Evolutionary conservation across 2,797 vertebrate genomes (phyloP).

Genomic region (Syncerus caffer): DNA sequence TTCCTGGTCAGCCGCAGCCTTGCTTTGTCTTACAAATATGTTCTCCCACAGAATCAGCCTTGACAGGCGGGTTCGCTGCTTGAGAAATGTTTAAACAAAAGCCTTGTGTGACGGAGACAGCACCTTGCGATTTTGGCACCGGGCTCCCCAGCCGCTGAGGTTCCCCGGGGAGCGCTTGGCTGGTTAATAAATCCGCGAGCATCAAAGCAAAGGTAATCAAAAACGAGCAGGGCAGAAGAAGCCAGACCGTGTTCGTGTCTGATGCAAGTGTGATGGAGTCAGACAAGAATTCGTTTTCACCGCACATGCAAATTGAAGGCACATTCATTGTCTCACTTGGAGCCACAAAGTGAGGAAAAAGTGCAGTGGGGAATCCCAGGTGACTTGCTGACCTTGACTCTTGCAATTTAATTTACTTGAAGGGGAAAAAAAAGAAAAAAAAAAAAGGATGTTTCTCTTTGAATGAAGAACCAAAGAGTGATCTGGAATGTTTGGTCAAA

Average conservation of each 20-base stretch:
- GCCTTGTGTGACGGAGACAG: constrained; percentile 66
- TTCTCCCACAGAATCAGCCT: constrained; percentile 80
- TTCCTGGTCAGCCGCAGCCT: constrained; percentile 80
- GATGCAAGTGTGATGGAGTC: constrained; percentile 68
- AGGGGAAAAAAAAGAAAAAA: rapidly evolving
- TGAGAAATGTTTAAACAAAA: constrained; percentile 84
- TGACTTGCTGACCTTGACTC: constrained; percentile 63
- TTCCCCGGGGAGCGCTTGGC: constrained; percentile 45
- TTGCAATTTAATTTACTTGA: constrained; percentile 35
- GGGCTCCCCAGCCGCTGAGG: neutral
- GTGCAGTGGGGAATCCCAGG: constrained; percentile 27
- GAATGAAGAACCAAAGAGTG: neutral
- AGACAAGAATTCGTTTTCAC: constrained; percentile 69
- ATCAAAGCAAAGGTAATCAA: constrained; percentile 56
- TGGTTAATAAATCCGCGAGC: constrained; percentile 65
- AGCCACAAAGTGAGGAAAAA: constrained; percentile 57
- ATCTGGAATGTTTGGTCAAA: neutral
- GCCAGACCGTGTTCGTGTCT: neutral
- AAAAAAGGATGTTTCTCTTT: neutral
- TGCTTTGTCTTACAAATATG: constrained; percentile 83
- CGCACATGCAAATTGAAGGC: constrained; percentile 53
- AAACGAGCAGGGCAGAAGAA: constrained; percentile 55
- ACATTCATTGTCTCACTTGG: constrained; percentile 53
- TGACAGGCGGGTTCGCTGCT: constrained; percentile 74
- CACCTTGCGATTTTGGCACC: constrained; percentile 52